Evolutionary conservation across 2,888 invertebrate genomes (phyloP), one percentile per base, ranked within the genome.

Genomic region (Steromphala cineraria): DNA sequence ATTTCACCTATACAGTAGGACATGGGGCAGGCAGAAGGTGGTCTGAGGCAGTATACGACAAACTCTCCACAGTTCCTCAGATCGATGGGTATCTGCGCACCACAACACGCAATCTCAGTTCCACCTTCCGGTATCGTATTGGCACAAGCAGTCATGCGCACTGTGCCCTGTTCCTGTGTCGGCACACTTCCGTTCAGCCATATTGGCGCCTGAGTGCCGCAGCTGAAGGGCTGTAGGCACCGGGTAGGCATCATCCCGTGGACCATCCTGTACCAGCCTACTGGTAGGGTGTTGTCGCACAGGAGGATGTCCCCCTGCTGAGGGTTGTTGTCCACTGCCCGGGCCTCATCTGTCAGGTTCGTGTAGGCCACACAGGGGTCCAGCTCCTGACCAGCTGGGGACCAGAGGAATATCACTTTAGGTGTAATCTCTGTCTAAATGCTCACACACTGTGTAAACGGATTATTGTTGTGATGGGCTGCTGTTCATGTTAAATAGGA

Each of bases 201-300:
- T 19, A 83, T 81, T 8, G 85, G 85, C 40, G 78, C 80, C 52
- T 80, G 81, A 0, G 85, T 85, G 0, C 85, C 85, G 71, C 85
- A 85, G 19, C 81, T 53, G 76, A 55, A 76, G 2, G 76, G 76
- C 31, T 67, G 53, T 13, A 78, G 75, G 40, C 85, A 85, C 1
- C 46, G 46, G 7, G 80, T 81, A 0, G 85, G 85, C 82, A 85
- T 83, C 56, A 76, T 53, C 15, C 85, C 85, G 2, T 81, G 80
- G 0, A 81, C 80, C 3, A 85, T 82, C 46, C 85, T 78, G 79
- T 82, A 85, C 85, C 85, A 85, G 1, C 83, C 85, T 0, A 62
- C 31, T 0, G 52, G 53, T 0, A 83, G 77, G 24, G 77, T 53
- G 17, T 53, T 55, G 76, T 85, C 85, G 24, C 85, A 85, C 5